These are phyloP conservation scores for Chironomus riparius DNA, from an alignment of 2,888 invertebrate genomes.

Conservation along the genomic window DNA sequence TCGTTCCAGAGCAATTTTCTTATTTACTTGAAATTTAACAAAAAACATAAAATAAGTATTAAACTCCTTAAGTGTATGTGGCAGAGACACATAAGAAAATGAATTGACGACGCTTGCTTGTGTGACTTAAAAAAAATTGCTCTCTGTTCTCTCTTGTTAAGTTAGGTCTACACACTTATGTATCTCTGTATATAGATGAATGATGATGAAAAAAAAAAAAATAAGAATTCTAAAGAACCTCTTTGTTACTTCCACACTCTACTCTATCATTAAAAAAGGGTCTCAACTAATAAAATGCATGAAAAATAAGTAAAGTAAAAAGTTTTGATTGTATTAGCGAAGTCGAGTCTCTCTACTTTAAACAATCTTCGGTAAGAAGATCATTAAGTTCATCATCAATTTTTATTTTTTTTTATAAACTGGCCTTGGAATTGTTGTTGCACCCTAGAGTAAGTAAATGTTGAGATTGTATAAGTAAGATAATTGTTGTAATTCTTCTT, in stretches of 20 bases:
- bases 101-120: slow-evolving; percentile 9
- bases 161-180: not conserved
- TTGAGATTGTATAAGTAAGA: slow-evolving; percentile 2
- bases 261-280: slow-evolving; percentile 25
- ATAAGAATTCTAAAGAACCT: slow-evolving; percentile 21
- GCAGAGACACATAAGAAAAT: slow-evolving; percentile 14
- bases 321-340: not conserved
- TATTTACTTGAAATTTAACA: slow-evolving; percentile 1
- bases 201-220: not conserved
- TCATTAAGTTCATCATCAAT: slow-evolving; percentile 23
- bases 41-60: not conserved
- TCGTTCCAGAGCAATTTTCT: slow-evolving; percentile 1
- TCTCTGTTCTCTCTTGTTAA: slow-evolving; percentile 5
- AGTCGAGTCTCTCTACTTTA: not conserved
- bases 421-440: slow-evolving; percentile 22
- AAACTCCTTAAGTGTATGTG: not conserved
- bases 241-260: not conserved
- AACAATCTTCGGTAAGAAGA: slow-evolving; percentile 9
- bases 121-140: slow-evolving; percentile 8
- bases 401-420: not conserved
- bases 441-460: not conserved
- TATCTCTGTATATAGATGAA: not conserved
- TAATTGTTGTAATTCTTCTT: slow-evolving; percentile 20
- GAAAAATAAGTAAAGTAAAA: not conserved
- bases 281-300: not conserved